Evolutionary conservation across 1,140 invertebrate species (phyloP).

Genomic region (Drosophila sturtevanti): DNA sequence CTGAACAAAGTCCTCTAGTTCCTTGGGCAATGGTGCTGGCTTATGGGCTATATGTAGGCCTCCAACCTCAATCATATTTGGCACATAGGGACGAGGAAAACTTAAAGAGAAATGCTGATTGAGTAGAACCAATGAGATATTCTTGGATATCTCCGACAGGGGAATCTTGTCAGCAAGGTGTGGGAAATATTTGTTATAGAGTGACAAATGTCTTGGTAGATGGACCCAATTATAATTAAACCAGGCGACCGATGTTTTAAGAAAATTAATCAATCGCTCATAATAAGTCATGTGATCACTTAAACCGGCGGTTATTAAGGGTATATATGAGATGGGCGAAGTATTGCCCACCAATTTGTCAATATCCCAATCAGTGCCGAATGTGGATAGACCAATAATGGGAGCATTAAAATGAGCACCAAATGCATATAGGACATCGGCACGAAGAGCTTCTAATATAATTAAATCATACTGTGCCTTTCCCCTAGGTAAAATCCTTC

Average conservation of each 20-base stretch:
- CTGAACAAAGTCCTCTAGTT: slow-evolving; percentile 84
- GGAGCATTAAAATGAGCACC: slow-evolving; percentile 73
- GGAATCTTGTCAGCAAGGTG: slow-evolving; percentile 75
- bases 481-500: slow-evolving; percentile 39
- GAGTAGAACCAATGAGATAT: slow-evolving; percentile 84
- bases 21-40: slow-evolving; percentile 77
- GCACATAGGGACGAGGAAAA: slow-evolving; percentile 83
- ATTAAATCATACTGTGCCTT: slow-evolving; percentile 61
- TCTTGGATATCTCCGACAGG: slow-evolving; percentile 71
- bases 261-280: slow-evolving; percentile 82
- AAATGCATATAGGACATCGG: slow-evolving; percentile 68
- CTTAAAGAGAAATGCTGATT: slow-evolving; percentile 85
- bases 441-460: slow-evolving; percentile 56
- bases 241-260: slow-evolving; percentile 43
- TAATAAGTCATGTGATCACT: slow-evolving; percentile 82
- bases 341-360: slow-evolving; percentile 81
- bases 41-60: slow-evolving; percentile 84
- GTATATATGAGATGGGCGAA: slow-evolving; percentile 75
- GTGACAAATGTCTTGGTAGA: slow-evolving; percentile 61
- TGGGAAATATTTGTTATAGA: slow-evolving; percentile 78
- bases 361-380: slow-evolving; percentile 66
- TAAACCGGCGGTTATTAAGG: slow-evolving; percentile 59
- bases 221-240: slow-evolving; percentile 42
- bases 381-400: slow-evolving; percentile 73
- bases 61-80: slow-evolving; percentile 85